Percentiles rank a stretch among this genome's conserved stretches.
These are phyloP conservation scores for Amblyjoppa proteus DNA, from an alignment of 2,888 invertebrate species.

Conservation along the genomic window DNA sequence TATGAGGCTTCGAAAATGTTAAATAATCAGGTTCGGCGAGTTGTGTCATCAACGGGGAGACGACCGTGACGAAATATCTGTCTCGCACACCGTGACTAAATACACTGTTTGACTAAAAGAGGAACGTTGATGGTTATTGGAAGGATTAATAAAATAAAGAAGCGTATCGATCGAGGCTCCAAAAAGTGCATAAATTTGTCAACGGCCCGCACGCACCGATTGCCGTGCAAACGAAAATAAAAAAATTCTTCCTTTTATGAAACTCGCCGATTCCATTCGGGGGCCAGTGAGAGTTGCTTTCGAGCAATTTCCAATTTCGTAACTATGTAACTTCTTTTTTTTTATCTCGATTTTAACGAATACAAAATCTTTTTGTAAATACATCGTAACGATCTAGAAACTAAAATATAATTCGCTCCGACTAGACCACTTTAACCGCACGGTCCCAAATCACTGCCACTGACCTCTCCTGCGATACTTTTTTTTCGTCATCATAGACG, in stretches of 20 bases:
- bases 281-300: conserved; percentile 1
- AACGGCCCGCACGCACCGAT: background rate
- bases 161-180: background rate
- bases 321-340: background rate
- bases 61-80: conserved; percentile 8
- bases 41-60: background rate
- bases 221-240: background rate
- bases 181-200: background rate
- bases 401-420: background rate
- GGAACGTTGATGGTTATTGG: background rate
- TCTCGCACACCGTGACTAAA: background rate
- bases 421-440: background rate
- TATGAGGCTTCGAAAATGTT: background rate
- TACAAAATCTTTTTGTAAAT: background rate
- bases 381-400: too few relatives aligned
- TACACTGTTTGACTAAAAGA: background rate
- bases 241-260: background rate
- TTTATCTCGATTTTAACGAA: background rate
- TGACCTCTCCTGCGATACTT: too few relatives aligned
- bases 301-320: conserved; percentile 9
- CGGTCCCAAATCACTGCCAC: too few relatives aligned
- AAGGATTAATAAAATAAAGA: background rate
- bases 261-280: background rate
- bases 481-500: too few relatives aligned
- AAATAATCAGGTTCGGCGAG: background rate